phyloP scores from a whole-genome alignment of 2,113 vertebrate species.

The Muscicapa adusta region DNA sequence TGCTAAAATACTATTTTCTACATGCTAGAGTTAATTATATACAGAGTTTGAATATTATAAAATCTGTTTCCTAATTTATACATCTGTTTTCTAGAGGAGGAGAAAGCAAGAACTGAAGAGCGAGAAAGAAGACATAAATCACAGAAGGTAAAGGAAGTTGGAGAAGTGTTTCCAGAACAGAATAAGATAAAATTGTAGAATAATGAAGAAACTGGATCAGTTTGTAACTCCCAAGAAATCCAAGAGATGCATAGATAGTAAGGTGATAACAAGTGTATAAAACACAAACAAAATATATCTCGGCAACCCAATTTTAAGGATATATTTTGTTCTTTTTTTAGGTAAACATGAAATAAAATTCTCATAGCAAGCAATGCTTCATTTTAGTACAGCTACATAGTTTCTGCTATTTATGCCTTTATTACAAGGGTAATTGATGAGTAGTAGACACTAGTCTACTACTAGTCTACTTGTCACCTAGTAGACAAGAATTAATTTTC shows the following conservation, averaged over 20 bases:
- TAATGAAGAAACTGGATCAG: not conserved
- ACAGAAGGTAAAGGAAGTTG: slow-evolving; percentile 59
- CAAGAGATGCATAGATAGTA: not conserved
- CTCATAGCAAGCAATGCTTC: not conserved
- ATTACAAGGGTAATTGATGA: not conserved
- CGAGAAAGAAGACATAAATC: slow-evolving; percentile 66
- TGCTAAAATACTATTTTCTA: not conserved
- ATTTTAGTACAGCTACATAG: not conserved
- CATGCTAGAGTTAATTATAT: not conserved
- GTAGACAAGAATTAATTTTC: not conserved
- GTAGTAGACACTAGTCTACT: no score
- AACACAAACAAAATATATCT: not conserved
- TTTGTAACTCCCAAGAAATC: not conserved
- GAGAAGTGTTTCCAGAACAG: not conserved
- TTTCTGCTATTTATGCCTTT: not conserved
- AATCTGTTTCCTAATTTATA: not conserved
- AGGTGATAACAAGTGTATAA: not conserved
- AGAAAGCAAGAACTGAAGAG: slow-evolving; percentile 53
- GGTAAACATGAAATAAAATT: not conserved
- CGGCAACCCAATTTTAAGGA: not conserved
- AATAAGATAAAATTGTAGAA: not conserved
- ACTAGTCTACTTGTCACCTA: not conserved
- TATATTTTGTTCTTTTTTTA: not conserved
- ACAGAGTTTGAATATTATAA: not conserved
- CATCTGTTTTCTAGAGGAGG: slow-evolving; percentile 38